Evolutionary conservation across 2,888 invertebrate genomes (phyloP), one percentile per base, ranked within the genome.

Genomic region (Panzeria rudis): DNA sequence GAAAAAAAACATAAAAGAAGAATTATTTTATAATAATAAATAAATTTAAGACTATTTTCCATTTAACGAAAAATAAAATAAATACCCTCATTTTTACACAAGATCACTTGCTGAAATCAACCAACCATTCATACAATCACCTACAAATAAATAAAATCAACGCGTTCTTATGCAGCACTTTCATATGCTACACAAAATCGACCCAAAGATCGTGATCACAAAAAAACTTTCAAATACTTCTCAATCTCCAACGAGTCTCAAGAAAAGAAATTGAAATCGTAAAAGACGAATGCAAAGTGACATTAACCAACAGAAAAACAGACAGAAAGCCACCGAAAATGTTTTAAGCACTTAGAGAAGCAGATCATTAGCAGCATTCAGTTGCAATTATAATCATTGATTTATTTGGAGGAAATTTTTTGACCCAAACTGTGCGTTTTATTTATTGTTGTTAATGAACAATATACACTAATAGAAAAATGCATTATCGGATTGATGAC

Each of bases 101-200:
- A 56, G 25, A 77, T 66, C 71, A 72, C 71, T 66, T 72, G 77
- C 59, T 66, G 35, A 83, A 78, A 68, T 73, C 59, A 83, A 35
- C 50, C 66, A 71, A 66, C 0, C 52, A 69, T 62, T 69, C 20
- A 38, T 29, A 4, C 29, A 29, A 2, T 77, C 47, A 52, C 32
- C 50, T 50, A 61, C 17, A 59, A 68, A 50, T 17, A 15, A 20
- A 50, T 20, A 50, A 50, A 75, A 52, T 61, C 38, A 29, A 47
- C 17, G n/a, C 38, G 59, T 38, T 38, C 38, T 11, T 59, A 29
- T 29, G 5, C 2, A 29, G 29, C 2, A 29, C 5, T 29, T 29
- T 38, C 17, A 29, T 20, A 50, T 50, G 20, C 17, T 66, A 7
- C 17, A 15, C 20, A 69, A 41, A 52, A 35, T 50, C 15, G 32